A percentile compares a stretch with the other conserved stretches of the same genome.
phyloP scores from a whole-genome alignment of 2,113 vertebrate genomes.

The Meles meles region DNA sequence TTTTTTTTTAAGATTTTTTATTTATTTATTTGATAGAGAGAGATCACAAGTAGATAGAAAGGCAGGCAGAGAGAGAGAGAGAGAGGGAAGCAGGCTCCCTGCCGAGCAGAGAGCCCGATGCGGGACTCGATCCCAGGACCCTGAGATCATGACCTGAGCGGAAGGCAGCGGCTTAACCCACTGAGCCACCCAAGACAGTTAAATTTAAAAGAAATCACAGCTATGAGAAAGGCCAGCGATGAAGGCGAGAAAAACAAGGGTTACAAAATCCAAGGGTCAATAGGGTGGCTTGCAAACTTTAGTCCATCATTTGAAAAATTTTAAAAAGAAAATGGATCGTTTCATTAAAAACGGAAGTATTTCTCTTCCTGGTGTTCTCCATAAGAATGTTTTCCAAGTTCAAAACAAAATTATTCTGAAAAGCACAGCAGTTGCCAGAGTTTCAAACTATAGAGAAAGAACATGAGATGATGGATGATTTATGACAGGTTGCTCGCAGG shows the following conservation, averaged over 20 bases:
- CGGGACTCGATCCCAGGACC: too few relatives aligned
- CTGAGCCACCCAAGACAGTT: too few relatives aligned
- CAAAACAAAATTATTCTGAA: background rate
- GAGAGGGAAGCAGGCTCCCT: too few relatives aligned
- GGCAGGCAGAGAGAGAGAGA: too few relatives aligned
- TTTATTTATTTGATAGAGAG: too few relatives aligned
- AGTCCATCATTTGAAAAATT: background rate
- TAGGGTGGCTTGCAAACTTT: background rate
- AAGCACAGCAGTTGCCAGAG: background rate
- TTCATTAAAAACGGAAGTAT: background rate
- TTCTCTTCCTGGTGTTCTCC: background rate
- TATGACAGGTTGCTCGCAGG: background rate
- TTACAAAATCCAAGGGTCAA: background rate
- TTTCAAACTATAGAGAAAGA: slow-evolving; percentile 17
- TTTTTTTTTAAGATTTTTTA: too few relatives aligned
- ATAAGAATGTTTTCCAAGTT: slow-evolving; percentile 20
- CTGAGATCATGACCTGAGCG: too few relatives aligned
- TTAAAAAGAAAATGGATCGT: background rate
- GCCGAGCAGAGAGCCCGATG: too few relatives aligned
- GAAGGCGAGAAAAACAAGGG: background rate
- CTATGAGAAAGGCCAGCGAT: background rate
- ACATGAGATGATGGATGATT: background rate
- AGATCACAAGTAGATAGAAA: too few relatives aligned
- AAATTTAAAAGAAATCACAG: background rate
- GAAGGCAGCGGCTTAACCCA: too few relatives aligned